Conservation (phyloP, 2,797 vertebrate genomes). For the Cynodonichthys magdalenae region DNA sequence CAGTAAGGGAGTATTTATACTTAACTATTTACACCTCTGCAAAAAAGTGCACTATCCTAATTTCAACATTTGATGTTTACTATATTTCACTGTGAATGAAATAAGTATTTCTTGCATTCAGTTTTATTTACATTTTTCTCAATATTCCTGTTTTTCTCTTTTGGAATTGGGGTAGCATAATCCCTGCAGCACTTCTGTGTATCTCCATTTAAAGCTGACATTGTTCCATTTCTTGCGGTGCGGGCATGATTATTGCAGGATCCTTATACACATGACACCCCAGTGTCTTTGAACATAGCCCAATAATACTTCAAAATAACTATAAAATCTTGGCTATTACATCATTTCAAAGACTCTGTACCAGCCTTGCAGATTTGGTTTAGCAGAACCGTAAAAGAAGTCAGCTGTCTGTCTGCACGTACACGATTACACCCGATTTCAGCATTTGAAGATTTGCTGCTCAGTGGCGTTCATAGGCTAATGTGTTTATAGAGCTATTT, state of each 20-base stretch:
- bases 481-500: slow-evolving; percentile 71
- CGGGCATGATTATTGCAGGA: slow-evolving; percentile 15
- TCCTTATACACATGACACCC: slow-evolving; percentile 19
- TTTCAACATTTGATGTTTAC: no score
- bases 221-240: slow-evolving; percentile 13
- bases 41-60: no score
- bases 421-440: slow-evolving; percentile 68
- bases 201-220: slow-evolving; percentile 11
- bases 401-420: slow-evolving; percentile 61
- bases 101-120: no score
- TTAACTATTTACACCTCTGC: no score
- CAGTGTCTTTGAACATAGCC: slow-evolving; percentile 25
- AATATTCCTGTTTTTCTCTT: no score
- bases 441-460: slow-evolving; percentile 48
- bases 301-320: slow-evolving; percentile 38
- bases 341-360: slow-evolving; percentile 44
- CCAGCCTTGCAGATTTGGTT: slow-evolving; percentile 52
- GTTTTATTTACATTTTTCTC: no score
- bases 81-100: no score
- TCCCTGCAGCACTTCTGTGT: slow-evolving; percentile 11
- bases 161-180: neutral
- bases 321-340: slow-evolving; percentile 48
- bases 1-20: no score
- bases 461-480: slow-evolving; percentile 52
- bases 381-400: slow-evolving; percentile 51